Evolutionary conservation across 1,140 invertebrate species (phyloP), one percentile per base, ranked within the genome.

Genomic region (Tigriopus japonicus): DNA sequence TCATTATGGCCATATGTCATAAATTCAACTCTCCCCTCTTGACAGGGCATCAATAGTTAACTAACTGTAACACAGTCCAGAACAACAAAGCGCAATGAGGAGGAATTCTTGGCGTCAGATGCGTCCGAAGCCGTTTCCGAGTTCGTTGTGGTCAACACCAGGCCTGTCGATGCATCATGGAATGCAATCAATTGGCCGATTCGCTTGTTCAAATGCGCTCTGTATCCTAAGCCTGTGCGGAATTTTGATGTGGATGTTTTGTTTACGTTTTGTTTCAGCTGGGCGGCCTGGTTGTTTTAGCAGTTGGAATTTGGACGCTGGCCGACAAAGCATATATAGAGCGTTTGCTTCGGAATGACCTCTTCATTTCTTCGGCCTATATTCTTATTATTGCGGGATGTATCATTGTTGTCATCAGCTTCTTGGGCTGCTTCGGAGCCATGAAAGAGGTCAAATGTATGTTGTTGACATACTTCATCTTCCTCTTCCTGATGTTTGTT

Each of bases 371-470:
- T 9, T 81, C 86, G 0, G 79, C 86, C 28, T 86, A 83, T 63
- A 83, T 90, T 61, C 72, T 91, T 23, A 78, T 90, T 19, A 80
- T 79, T 2, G 86, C 83, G 49, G 87, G 87, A 10, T 77, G 81
- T 14, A 72, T 85, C 21, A 80, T 87, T 35, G 77, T 82, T 63
- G 66, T 91, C 42, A 79, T 90, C 23, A 83, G 86, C 5, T 82
- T 88, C 68, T 77, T 92, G 62, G 88, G 88, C 28, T 90, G 87
- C 70, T 75, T 87, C 53, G 88, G 87, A 15, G 86, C 88, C 6
- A 78, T 84, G 14, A 85, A 82, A 64, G 87, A 91, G 76, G 80
- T 91, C 59, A 87, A 88, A 71, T 92, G 86, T 70, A 81, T 63
- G 13, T 52, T 58, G 13, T 21, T 58, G n/a, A 40, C 23, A n/a